Base-by-base conservation (phyloP, 2,797 vertebrate genomes). In the Megaceryle alcyon region DNA sequence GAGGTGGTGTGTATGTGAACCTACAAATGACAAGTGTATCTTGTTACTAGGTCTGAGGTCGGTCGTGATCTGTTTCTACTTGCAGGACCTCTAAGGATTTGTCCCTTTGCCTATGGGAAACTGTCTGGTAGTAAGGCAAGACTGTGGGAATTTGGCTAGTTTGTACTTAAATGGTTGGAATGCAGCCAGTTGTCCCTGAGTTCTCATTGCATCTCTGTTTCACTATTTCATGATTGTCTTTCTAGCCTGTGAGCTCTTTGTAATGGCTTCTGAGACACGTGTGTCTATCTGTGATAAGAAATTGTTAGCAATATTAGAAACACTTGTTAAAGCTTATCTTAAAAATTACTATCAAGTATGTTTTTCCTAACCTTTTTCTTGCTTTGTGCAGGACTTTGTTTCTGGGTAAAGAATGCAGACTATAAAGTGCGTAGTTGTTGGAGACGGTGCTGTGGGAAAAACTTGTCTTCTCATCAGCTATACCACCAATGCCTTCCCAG, bases 401-500 rank as follows among this genome's bases (percentile, higher is more conserved):
- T 63, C 90, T 81, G 88, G 73, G 59, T 88, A 56, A 97, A 99
- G 98, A 95, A 99, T 99, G 99, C 99, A 99, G 98, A 99, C 98
- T 14, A 99, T 99, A 97, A 99, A 99, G 98, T 99, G 99, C 71
- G 99, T 99, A 82, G 99, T 99, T 37, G 99, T 99, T 73, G 99
- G 99, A 69, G 99, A 99, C 17, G 99, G 99, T 35, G 99, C 99
- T 20, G 99, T 99, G 71, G 99, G 99, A 41, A 99, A 99, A 98
- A 99, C 99, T 11, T 99, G 99, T 91, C 98, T 99, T 19, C 99
- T 99, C 88, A 99, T 99, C 98, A 99, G 99, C 61, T 99, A 99
- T 65, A 99, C 99, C 92, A 99, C 99, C 89, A 99, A 99, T 69
- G 99, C 99, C 96, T 99, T 99, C 96, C 99, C 99, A 0, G 99